Evolutionary conservation across 2,797 vertebrate species (phyloP).

Genomic region (Sandelia bainsii): DNA sequence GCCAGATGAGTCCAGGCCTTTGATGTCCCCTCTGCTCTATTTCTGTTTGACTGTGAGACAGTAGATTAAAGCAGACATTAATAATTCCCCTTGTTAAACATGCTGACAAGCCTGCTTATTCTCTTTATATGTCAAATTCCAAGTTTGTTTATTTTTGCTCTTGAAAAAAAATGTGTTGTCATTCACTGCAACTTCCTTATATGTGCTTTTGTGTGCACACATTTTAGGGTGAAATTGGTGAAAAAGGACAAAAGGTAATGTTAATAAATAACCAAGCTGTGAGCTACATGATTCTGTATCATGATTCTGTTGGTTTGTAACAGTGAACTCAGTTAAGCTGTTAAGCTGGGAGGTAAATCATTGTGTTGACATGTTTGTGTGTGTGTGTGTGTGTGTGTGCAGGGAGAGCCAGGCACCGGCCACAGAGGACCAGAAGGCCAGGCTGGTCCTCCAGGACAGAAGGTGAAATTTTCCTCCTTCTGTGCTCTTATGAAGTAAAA

Average conservation of each 20-base stretch:
- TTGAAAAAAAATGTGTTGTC: conserved; percentile 19
- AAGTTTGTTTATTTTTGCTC: conserved; percentile 48
- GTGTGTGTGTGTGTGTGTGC: conserved; percentile 46
- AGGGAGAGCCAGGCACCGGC: conserved; percentile 92
- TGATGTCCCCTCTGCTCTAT: conserved; percentile 77
- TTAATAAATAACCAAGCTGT: not conserved
- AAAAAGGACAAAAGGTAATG: conserved; percentile 91
- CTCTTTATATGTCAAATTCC: conserved; percentile 40
- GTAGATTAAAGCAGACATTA: conserved; percentile 75
- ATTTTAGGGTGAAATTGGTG: conserved; percentile 86
- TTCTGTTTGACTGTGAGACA: conserved; percentile 69
- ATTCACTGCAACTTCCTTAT: conserved; percentile 13
- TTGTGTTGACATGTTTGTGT: conserved; percentile 5
- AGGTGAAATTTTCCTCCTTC: conserved; percentile 75
- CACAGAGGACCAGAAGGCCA: conserved; percentile 90
- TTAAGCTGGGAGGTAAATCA: not conserved
- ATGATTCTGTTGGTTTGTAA: not conserved
- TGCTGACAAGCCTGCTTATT: conserved; percentile 39
- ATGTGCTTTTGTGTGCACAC: conserved; percentile 6
- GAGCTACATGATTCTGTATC: accelerated
- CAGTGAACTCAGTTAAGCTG: not conserved
- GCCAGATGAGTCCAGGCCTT: conserved; percentile 65
- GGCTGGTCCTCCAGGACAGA: conserved; percentile 89
- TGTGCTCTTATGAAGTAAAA: not conserved
- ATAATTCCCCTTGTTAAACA: conserved; percentile 77